Evolutionary conservation across 2,888 invertebrate genomes (phyloP), one percentile per base, ranked within the genome.

Genomic region (Corbicula japonica): DNA sequence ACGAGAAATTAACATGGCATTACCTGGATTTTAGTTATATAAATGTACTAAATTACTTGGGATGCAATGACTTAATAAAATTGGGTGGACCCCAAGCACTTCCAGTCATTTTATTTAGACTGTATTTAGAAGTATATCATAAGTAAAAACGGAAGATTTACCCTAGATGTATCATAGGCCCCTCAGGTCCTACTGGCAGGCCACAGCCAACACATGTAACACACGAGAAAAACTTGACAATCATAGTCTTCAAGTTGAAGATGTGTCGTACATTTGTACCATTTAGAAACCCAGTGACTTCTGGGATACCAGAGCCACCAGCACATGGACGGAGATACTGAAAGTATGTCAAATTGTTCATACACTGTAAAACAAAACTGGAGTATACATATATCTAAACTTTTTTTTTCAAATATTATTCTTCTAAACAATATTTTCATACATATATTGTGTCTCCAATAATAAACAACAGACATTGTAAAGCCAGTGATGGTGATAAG

Each of bases 81-180:
- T n/a, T n/a, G n/a, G n/a, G n/a, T n/a, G n/a, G n/a, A n/a, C n/a
- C n/a, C n/a, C n/a, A n/a, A n/a, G n/a, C n/a, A n/a, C n/a, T n/a
- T n/a, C n/a, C n/a, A n/a, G n/a, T n/a, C n/a, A n/a, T n/a, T n/a
- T n/a, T n/a, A n/a, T n/a, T n/a, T n/a, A n/a, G n/a, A n/a, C n/a
- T n/a, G n/a, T n/a, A n/a, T n/a, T n/a, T n/a, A n/a, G n/a, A n/a
- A n/a, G n/a, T n/a, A n/a, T n/a, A n/a, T n/a, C 5, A 60, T n/a
- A 12, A 30, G 6, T 28, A 15, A 50, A 21, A 8, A 50, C 10
- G 6, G 23, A 50, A 15, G 21, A 46, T 88, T 75, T 76, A 93
- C 92, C 94, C 94, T 79, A 94, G 87, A 83, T 94, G 94, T 63
- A 94, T 92, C 94, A 94, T 94, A 21, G 94, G 94, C 21, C 94